Evolutionary conservation across 2,797 vertebrate species (phyloP).

Genomic region (Malacoctenus gilli): DNA sequence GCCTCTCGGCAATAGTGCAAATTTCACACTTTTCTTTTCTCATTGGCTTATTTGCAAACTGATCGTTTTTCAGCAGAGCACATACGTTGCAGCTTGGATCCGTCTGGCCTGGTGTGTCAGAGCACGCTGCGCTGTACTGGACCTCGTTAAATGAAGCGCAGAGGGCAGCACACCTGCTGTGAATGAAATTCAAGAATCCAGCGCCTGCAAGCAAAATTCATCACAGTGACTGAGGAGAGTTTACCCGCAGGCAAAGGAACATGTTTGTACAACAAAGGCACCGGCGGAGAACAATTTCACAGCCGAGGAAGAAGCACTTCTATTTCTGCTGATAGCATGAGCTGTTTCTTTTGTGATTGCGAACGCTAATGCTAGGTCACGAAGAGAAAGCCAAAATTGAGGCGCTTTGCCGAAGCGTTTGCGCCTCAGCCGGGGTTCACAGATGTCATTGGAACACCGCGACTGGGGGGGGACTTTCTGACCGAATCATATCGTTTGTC

Average conservation of each 20-base stretch:
- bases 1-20: background rate
- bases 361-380: conserved; percentile 6
- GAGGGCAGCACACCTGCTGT: background rate
- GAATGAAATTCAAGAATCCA: conserved; percentile 14
- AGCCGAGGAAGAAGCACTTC: conserved; percentile 4
- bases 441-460: conserved; percentile 11
- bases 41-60: background rate
- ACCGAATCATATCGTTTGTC: conserved; percentile 34
- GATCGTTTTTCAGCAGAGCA: background rate
- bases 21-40: background rate
- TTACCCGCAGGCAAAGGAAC: conserved; percentile 13
- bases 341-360: conserved; percentile 22
- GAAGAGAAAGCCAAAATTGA: conserved; percentile 18
- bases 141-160: conserved; percentile 6
- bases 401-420: conserved; percentile 14
- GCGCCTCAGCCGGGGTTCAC: conserved; percentile 18
- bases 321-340: conserved; percentile 18
- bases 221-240: conserved; percentile 4
- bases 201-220: conserved; percentile 9
- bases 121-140: background rate
- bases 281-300: conserved; percentile 9
- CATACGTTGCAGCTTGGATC: background rate
- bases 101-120: background rate
- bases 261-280: conserved; percentile 21
- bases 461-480: conserved; percentile 21